phyloP scores from a whole-genome alignment of 2,113 vertebrate genomes.

The Rhinoderma darwinii region DNA sequence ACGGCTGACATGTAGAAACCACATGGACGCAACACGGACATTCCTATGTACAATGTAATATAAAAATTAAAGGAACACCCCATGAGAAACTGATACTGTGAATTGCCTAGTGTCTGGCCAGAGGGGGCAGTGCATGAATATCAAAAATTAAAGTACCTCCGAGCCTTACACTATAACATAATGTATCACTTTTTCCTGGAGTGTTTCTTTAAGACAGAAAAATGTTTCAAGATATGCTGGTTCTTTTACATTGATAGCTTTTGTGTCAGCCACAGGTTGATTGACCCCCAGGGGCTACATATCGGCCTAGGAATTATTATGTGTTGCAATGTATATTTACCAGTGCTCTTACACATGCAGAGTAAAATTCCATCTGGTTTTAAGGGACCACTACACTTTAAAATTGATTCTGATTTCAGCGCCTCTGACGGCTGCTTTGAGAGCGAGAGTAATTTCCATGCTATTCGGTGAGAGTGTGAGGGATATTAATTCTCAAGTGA shows the following conservation, averaged over 20 bases:
- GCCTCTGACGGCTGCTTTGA: conserved; percentile 19
- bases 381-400: conserved; percentile 49
- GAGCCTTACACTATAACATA: too few species aligned
- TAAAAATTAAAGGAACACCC: too few species aligned
- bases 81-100: too few species aligned
- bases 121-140: too few species aligned
- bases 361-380: conserved; percentile 31
- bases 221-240: too few species aligned
- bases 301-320: background rate
- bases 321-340: conserved; percentile 2
- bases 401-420: conserved; percentile 46
- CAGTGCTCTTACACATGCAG: conserved; percentile 17
- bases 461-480: conserved; percentile 11
- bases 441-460: conserved; percentile 36
- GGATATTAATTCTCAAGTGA: conserved; percentile 51
- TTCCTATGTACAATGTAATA: too few species aligned
- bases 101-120: too few species aligned
- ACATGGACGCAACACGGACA: too few species aligned
- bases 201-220: too few species aligned
- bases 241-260: background rate
- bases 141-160: too few species aligned
- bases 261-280: background rate
- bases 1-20: too few species aligned
- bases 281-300: background rate
- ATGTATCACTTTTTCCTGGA: too few species aligned